A percentile compares a stretch with the other conserved stretches of the same genome.
phyloP scores from a whole-genome alignment of 2,888 invertebrate genomes.

The Petrophora chlorosata region DNA sequence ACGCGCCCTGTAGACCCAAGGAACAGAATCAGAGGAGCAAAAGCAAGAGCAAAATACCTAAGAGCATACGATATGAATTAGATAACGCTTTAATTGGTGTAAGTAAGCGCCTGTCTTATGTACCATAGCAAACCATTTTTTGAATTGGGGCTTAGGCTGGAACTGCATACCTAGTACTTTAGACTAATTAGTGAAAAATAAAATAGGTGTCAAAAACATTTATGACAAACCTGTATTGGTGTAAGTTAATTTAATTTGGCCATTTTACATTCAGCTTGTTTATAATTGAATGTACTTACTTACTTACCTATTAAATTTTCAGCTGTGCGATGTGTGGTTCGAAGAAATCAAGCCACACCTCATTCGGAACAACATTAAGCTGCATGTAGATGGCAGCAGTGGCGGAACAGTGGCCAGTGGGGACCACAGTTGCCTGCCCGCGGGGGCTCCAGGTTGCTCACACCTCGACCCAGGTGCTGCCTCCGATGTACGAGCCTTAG shows the following conservation, averaged over 20 bases:
- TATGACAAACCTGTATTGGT: too few relatives aligned
- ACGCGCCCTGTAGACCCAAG: conserved; percentile 30
- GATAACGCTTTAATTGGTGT: conserved; percentile 73
- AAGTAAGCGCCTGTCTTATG: conserved; percentile 42
- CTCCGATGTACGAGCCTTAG: conserved; percentile 67
- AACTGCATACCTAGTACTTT: too few relatives aligned
- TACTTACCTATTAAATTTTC: too few relatives aligned
- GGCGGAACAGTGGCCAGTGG: conserved; percentile 47
- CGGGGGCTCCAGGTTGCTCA: conserved; percentile 51
- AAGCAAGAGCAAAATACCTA: conserved; percentile 62
- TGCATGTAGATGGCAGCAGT: conserved; percentile 58
- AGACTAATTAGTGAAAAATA: too few relatives aligned
- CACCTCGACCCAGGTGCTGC: conserved; percentile 78
- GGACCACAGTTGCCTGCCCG: conserved; percentile 42
- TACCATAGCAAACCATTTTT: conserved; percentile 27
- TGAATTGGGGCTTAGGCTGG: too few relatives aligned
- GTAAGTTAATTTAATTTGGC: too few relatives aligned
- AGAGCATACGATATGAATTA: conserved; percentile 66
- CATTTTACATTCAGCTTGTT: too few relatives aligned
- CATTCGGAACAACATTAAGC: conserved; percentile 70
- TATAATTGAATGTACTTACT: too few relatives aligned
- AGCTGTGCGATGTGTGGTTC: conserved; percentile 79
- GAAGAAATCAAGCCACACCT: conserved; percentile 76
- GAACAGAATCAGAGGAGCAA: conserved; percentile 44
- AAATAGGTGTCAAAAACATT: too few relatives aligned